Percentiles rank a stretch among this genome's conserved stretches.
Evolutionary conservation across 1,140 invertebrate species (phyloP).

Genomic region (Caerostris extrusa): DNA sequence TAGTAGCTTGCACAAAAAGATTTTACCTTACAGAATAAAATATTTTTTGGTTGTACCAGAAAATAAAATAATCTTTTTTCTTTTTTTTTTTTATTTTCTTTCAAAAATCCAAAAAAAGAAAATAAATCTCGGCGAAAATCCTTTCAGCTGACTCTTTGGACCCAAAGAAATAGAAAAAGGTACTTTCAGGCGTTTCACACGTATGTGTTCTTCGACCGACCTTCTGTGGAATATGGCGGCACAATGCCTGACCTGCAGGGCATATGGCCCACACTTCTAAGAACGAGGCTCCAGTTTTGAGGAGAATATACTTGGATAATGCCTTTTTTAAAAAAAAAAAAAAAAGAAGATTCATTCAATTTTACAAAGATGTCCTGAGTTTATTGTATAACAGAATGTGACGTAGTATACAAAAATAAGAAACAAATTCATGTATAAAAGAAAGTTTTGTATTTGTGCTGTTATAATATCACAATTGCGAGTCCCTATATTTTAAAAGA

Average conservation of each 20-base stretch:
- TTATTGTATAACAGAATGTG: background rate
- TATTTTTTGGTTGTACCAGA: background rate
- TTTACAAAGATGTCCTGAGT: background rate
- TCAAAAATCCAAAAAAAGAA: background rate
- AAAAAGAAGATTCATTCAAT: background rate
- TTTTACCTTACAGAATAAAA: conserved; percentile 12
- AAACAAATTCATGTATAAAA: no score
- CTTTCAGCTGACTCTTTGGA: conserved; percentile 6
- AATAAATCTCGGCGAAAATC: conserved; percentile 43
- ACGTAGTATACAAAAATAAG: no score
- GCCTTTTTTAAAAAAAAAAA: background rate
- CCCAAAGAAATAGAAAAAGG: background rate
- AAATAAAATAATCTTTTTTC: conserved; percentile 17
- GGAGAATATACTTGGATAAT: background rate
- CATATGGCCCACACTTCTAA: background rate
- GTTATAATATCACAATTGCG: no score
- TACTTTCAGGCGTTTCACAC: background rate
- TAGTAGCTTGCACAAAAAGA: background rate
- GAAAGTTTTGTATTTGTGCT: no score
- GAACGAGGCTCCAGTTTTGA: background rate
- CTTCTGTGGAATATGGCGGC: background rate
- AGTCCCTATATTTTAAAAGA: no score
- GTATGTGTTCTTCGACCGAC: background rate
- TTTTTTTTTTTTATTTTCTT: no score
- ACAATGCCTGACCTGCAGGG: conserved; percentile 35